These are phyloP conservation scores for Tenualosa ilisha DNA, from an alignment of 2,797 vertebrate species.

Conservation along the genomic window DNA sequence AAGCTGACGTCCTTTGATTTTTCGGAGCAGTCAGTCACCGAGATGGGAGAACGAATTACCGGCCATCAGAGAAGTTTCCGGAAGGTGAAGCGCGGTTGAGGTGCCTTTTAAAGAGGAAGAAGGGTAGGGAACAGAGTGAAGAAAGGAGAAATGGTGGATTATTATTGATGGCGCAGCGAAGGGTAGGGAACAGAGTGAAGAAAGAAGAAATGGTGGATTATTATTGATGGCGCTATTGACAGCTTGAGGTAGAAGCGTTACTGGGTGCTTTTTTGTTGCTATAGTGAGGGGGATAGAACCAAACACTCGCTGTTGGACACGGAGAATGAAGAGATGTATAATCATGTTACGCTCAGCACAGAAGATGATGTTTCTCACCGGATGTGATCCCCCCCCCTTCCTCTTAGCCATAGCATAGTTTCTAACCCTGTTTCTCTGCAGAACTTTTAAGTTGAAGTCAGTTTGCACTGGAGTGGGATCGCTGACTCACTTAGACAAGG, in stretches of 20 bases:
- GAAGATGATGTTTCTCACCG: neutral
- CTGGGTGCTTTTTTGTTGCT: neutral
- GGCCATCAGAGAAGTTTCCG: neutral
- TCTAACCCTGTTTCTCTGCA: neutral
- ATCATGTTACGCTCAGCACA: neutral
- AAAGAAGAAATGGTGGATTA: conserved; percentile 14
- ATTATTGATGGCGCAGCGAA: neutral
- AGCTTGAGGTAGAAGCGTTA: neutral
- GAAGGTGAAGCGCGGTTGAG: neutral
- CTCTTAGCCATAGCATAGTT: neutral
- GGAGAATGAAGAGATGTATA: neutral
- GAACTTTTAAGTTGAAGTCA: conserved; percentile 4
- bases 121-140: neutral
- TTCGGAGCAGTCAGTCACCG: neutral
- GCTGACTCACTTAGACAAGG: neutral
- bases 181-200: neutral
- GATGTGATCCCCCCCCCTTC: neutral
- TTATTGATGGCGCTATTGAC: neutral
- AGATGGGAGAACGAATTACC: neutral
- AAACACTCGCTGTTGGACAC: conserved; percentile 11
- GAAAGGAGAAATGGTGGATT: conserved; percentile 8
- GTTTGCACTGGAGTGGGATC: neutral
- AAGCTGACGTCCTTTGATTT: neutral
- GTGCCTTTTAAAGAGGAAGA: neutral
- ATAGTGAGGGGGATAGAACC: neutral